phyloP scores from a whole-genome alignment of 2,888 invertebrate species.

The Desoria tigrina region DNA sequence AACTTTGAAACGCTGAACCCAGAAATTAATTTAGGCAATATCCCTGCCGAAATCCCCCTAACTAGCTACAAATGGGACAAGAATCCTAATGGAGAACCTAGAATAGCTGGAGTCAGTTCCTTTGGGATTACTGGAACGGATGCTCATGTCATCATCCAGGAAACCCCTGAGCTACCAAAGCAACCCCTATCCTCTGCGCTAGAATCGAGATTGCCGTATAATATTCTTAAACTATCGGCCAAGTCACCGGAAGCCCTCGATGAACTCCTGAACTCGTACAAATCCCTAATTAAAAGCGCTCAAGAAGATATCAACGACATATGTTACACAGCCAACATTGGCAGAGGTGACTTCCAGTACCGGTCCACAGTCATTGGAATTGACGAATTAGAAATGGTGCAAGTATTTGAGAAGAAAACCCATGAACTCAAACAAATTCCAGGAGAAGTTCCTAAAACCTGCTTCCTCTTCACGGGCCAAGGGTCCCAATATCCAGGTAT shows the following conservation, averaged over 20 bases:
- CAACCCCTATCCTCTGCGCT: neutral
- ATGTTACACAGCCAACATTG: slow-evolving; percentile 15
- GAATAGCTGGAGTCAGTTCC: slow-evolving; percentile 21
- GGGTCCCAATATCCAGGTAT: slow-evolving; percentile 19
- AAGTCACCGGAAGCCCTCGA: slow-evolving; percentile 28
- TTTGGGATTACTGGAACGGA: slow-evolving; percentile 25
- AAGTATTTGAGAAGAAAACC: neutral
- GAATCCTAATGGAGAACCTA: neutral
- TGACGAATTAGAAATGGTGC: neutral
- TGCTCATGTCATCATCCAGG: slow-evolving; percentile 24
- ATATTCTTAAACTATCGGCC: slow-evolving; percentile 32
- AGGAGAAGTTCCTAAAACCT: neutral
- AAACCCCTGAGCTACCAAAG: slow-evolving; percentile 7
- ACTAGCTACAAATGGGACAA: slow-evolving; percentile 20
- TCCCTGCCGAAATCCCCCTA: slow-evolving; percentile 29
- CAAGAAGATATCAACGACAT: slow-evolving; percentile 4
- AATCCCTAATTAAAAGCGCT: slow-evolving; percentile 14
- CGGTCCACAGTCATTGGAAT: slow-evolving; percentile 7
- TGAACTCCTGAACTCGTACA: slow-evolving; percentile 22
- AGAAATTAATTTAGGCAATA: slow-evolving; percentile 16
- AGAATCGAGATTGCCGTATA: neutral
- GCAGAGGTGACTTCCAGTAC: slow-evolving; percentile 14
- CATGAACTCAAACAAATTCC: neutral
- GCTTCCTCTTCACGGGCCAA: slow-evolving; percentile 10
- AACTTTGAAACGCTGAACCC: slow-evolving; percentile 31